Base-by-base conservation (phyloP, 2,113 vertebrate species). In the Xiphophorus couchianus region DNA sequence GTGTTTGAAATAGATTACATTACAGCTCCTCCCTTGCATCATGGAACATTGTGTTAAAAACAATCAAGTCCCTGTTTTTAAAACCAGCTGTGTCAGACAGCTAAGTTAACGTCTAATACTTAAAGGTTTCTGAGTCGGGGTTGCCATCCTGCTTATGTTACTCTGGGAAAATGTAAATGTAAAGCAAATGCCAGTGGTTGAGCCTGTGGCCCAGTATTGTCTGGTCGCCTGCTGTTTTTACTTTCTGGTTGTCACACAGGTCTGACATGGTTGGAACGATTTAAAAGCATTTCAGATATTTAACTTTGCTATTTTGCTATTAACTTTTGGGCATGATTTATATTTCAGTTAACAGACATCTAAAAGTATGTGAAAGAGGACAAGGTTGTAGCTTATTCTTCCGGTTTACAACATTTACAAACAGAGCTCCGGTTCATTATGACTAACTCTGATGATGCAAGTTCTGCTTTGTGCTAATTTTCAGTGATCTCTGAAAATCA, bases 161-260 rank as follows among this genome's bases (percentile, higher is more conserved):
- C n/a, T 12, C 19, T 7, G 69, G 74, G 1, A 7, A 62, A 75
- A 62, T 63, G 58, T 54, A 81, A 85, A 78, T 22, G 51, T 4
- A 33, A 76, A 61, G 66, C 30, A 66, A 78, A 66, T 68, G 22
- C 63, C 15, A 51, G 78, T 37, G 42, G 27, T 48, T 81, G 60
- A 33, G 22, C 31, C 39, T 25, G n/a, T 1, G 7, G 14, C 62
- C 65, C 66, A 27, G 0, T 54, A 76, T 66, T 60, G 51, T 82
- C 54, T 68, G 8, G 61, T 35, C 30, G 22, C 37, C 35, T n/a
- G 19, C 30, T 27, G 19, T 22, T 75, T 13, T 62, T 68, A 28
- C 73, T 82, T 83, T 48, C 78, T 86, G 8, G 35, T 74, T 83
- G 44, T 30, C 48, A 4, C 44, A 66, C 1, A 66, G 83, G 30